Conservation (phyloP, 2,888 invertebrate genomes). For the Sipha maydis region DNA sequence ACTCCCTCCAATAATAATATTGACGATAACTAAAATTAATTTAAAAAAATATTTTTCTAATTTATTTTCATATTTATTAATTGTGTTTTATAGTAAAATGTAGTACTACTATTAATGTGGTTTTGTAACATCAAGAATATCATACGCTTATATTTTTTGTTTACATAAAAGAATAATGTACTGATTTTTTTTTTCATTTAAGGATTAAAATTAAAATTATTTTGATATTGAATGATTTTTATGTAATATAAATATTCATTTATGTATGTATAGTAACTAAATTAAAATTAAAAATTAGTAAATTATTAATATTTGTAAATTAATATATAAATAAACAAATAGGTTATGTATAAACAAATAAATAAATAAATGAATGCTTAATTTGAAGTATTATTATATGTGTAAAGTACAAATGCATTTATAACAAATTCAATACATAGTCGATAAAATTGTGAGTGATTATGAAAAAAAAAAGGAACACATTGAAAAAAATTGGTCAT, state of each 20-base stretch:
- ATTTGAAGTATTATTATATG: no score
- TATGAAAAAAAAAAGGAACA: no score
- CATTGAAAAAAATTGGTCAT: no score
- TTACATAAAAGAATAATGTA: constrained; percentile 11
- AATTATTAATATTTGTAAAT: no score
- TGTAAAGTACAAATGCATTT: no score
- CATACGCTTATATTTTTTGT: constrained; percentile 1
- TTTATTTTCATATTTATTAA: neutral
- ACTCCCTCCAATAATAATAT: neutral
- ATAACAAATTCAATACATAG: no score
- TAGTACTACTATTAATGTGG: neutral
- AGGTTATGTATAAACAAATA: no score
- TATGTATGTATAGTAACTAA: no score
- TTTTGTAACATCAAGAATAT: constrained; percentile 2
- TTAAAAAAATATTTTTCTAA: neutral
- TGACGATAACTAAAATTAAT: neutral
- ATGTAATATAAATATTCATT: neutral
- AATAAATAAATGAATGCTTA: no score
- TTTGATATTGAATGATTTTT: neutral
- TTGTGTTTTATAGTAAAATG: constrained; percentile 16
- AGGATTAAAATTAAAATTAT: constrained; percentile 20
- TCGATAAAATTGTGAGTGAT: no score
- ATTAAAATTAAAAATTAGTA: no score
- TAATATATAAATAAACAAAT: no score
- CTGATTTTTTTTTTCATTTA: constrained; percentile 33